These are phyloP conservation scores for Phalacrocorax pelagicus DNA, from an alignment of 2,113 vertebrate species.

Conservation along the genomic window DNA sequence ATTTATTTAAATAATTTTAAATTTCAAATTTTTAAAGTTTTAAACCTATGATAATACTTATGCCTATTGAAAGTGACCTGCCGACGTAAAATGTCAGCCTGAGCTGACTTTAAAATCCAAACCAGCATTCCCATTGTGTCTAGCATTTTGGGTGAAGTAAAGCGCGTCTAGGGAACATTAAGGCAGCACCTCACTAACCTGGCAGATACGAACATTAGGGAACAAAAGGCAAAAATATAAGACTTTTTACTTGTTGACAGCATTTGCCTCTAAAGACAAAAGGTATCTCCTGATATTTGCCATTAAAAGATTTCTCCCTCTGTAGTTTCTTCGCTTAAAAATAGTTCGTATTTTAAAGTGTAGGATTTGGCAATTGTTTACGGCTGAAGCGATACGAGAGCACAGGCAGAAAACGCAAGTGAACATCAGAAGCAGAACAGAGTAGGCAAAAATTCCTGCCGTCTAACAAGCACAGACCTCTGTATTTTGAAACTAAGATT, in stretches of 20 bases:
- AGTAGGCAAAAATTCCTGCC: neutral
- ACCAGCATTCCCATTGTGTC: neutral
- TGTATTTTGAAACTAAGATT: neutral
- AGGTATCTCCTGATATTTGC: neutral
- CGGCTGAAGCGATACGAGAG: neutral
- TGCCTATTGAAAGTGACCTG: neutral
- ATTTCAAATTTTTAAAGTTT: neutral
- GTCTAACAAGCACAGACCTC: neutral
- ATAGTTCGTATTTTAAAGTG: neutral
- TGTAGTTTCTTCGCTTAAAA: neutral
- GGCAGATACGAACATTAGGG: neutral
- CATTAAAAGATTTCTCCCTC: neutral
- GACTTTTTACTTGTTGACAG: constrained; percentile 34
- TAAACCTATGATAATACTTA: neutral
- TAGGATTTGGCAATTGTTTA: neutral
- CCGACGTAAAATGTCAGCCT: neutral
- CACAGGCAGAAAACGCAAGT: neutral
- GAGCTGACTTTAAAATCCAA: neutral
- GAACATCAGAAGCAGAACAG: neutral
- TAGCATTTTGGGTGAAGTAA: neutral
- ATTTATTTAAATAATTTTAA: neutral
- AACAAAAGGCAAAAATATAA: constrained; percentile 21
- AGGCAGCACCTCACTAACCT: neutral
- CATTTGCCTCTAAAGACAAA: constrained; percentile 16
- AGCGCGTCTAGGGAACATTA: neutral